A percentile compares a stretch with the other conserved stretches of the same genome.
Evolutionary conservation across 2,888 invertebrate species (phyloP).

Genomic region (Pseudococcus longispinus): DNA sequence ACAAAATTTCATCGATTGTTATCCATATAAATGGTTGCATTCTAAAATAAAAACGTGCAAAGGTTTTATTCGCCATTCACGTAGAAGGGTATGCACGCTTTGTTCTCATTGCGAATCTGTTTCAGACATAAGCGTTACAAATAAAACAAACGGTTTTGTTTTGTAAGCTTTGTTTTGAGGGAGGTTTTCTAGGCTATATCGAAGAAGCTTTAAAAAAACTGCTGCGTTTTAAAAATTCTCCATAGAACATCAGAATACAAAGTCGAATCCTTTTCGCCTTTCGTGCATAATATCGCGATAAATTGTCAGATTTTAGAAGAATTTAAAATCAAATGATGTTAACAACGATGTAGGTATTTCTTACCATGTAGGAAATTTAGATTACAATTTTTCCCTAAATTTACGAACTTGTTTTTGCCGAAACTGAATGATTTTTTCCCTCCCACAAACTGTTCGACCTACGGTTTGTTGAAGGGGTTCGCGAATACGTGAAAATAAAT

Average conservation of each 20-base stretch:
- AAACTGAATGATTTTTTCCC: neutral
- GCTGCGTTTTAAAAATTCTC: slow-evolving; percentile 20
- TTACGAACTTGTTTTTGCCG: neutral
- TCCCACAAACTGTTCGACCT: neutral
- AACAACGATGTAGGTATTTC: slow-evolving; percentile 4
- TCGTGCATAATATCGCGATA: slow-evolving; percentile 22
- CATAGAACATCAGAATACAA: slow-evolving; percentile 21
- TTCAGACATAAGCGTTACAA: slow-evolving; percentile 2
- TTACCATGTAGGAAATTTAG: neutral
- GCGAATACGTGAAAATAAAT: neutral
- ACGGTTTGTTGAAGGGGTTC: neutral
- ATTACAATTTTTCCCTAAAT: neutral
- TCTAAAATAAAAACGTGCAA: slow-evolving; percentile 15
- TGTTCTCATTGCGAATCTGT: neutral
- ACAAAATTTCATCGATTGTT: slow-evolving; percentile 5
- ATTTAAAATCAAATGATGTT: slow-evolving; percentile 28
- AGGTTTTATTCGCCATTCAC: neutral
- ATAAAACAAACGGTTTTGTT: slow-evolving; percentile 28
- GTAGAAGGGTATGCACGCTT: neutral
- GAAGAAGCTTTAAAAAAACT: slow-evolving; percentile 9
- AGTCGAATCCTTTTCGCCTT: slow-evolving; percentile 25
- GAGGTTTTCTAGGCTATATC: neutral
- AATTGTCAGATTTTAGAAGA: neutral
- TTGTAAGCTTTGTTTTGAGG: neutral
- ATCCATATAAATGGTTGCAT: neutral